phyloP scores from a whole-genome alignment of 1,140 invertebrate species.

The Drosophila sproati region DNA sequence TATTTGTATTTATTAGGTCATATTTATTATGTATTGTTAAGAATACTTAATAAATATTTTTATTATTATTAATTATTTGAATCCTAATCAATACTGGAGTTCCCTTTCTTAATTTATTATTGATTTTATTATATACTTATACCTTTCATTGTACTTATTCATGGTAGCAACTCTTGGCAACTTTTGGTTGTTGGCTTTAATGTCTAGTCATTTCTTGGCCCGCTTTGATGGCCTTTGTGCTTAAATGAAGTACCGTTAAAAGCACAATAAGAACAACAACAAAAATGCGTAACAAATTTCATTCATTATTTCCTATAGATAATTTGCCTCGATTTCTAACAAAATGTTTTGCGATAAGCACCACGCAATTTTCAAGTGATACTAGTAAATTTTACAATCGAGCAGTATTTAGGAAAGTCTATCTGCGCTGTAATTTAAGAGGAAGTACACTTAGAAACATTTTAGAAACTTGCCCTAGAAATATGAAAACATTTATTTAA shows the following conservation, averaged over 20 bases:
- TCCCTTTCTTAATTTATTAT: neutral
- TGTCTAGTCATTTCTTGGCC: neutral
- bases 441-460: neutral
- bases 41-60: too few species aligned
- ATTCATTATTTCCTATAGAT: slow-evolving; percentile 48
- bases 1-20: too few species aligned
- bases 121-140: slow-evolving; percentile 29
- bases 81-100: too few species aligned
- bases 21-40: too few species aligned
- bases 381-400: slow-evolving; percentile 14
- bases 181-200: slow-evolving; percentile 1
- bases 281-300: slow-evolving; percentile 16
- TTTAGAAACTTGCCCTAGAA: too few species aligned
- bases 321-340: slow-evolving; percentile 32
- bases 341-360: slow-evolving; percentile 43
- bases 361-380: slow-evolving; percentile 24
- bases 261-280: neutral
- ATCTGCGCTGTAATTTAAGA: slow-evolving; percentile 19
- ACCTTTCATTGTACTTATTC: slow-evolving; percentile 1
- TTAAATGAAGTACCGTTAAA: slow-evolving; percentile 15
- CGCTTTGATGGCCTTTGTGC: slow-evolving; percentile 23
- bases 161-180: neutral
- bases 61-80: too few species aligned
- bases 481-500: too few species aligned
- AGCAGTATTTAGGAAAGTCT: slow-evolving; percentile 1